Evolutionary conservation across 2,113 vertebrate genomes (phyloP).

Genomic region (Hystrix brachyura): DNA sequence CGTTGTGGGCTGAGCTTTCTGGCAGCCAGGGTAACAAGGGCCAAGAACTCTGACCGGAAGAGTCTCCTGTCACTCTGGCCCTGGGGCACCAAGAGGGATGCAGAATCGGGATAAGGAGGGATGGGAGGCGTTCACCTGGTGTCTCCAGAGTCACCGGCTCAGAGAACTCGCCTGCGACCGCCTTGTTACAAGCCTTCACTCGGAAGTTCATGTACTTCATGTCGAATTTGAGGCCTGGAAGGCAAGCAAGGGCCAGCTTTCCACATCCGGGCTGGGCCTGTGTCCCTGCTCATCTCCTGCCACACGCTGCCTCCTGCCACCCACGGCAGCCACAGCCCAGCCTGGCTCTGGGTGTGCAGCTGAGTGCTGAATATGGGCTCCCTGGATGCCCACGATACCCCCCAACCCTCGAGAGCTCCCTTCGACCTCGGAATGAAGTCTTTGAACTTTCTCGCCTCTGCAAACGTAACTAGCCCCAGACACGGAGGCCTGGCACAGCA

Average conservation of each 20-base stretch:
- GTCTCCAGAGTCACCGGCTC: conserved; percentile 96
- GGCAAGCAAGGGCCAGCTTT: background rate
- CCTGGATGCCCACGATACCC: background rate
- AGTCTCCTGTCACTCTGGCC: background rate
- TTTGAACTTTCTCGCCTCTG: background rate
- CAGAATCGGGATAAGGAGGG: background rate
- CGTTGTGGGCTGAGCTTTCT: background rate
- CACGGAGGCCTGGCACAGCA: background rate
- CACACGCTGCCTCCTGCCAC: background rate
- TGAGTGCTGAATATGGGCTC: background rate
- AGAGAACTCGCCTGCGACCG: conserved; percentile 96
- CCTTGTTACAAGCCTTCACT: conserved; percentile 97
- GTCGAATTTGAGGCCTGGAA: conserved; percentile 93
- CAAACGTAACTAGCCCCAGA: background rate
- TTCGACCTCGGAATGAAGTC: background rate
- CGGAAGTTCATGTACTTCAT: conserved; percentile 97
- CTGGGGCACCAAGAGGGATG: background rate
- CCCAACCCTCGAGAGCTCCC: background rate
- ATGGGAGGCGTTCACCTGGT: conserved; percentile 88
- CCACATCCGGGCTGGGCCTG: background rate
- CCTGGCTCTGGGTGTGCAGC: background rate
- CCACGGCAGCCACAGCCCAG: background rate
- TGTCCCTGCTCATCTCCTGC: background rate
- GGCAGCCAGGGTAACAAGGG: background rate
- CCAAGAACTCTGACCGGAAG: background rate